Evolutionary conservation across 2,888 invertebrate species (phyloP), one percentile per base, ranked within the genome.

Genomic region (Copidosoma aretas): DNA sequence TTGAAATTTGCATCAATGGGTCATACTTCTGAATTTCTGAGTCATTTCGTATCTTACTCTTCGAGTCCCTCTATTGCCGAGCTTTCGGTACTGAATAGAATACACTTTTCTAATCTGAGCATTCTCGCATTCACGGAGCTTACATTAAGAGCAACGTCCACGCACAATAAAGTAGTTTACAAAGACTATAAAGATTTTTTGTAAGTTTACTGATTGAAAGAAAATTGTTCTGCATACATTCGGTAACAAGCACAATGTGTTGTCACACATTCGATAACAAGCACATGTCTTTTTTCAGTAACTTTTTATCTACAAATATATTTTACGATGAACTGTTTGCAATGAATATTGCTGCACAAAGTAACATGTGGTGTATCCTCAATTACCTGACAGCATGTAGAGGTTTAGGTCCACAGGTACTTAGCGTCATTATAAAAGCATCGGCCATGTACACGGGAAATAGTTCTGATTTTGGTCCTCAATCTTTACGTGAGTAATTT

Each of bases 321-420:
- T 88, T 87, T 79, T 90, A 90, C 76, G 89, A 90, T 77, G 90
- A 90, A 81, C 85, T 87, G 54, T 80, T 88, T 75, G 89, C 89
- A 14, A 86, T 90, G 60, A 88, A 87, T 76, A 86, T 91, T 24
- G 86, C 90, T 12, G 88, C 89, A 67, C 89, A 89, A 77, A 88
- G 88, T 43, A 87, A 88, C 46, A 85, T 90, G 63, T 89, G 89
- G 86, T 87, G 87, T 73, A 84, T 90, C 52, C 83, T 91, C 22
- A 81, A 86, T 75, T 86, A 86, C 67, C 79, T 90, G 73, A 87
- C 86, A 39, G 81, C 82, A 14, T 82, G 82, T 60, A 84, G 88
- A 74, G 88, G 89, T 63, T 80, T 89, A 24, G 86, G 87, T 69
- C 84, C 85, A 41, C 88, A 89, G 81, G 87, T 88, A 61, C 83